Conservation (phyloP, 2,888 invertebrate genomes). For the Rhogogaster chlorosoma region DNA sequence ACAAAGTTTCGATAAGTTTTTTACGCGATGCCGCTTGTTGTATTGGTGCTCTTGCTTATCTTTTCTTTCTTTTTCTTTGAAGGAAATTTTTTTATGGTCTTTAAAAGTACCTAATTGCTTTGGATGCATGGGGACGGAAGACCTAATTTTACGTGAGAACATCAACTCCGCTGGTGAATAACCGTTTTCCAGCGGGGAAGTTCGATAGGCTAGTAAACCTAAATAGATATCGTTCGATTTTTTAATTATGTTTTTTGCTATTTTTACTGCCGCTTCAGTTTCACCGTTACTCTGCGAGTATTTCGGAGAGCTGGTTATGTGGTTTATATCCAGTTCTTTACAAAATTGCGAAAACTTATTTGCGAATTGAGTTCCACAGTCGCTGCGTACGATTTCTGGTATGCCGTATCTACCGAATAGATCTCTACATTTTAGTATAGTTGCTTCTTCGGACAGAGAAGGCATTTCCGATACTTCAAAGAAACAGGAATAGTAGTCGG, state of each 20-base stretch:
- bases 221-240: conserved; percentile 47
- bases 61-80: too few relatives aligned
- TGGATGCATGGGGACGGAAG: too few relatives aligned
- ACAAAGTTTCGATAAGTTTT: too few relatives aligned
- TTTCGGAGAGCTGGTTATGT: not conserved
- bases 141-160: too few relatives aligned
- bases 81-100: too few relatives aligned
- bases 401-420: conserved; percentile 55
- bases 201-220: conserved; percentile 51
- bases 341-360: conserved; percentile 35
- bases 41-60: too few relatives aligned
- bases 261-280: not conserved
- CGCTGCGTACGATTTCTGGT: conserved; percentile 62
- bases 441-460: not conserved
- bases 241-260: conserved; percentile 2
- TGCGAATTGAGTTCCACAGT: conserved; percentile 58
- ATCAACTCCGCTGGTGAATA: too few relatives aligned
- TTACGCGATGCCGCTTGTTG: too few relatives aligned
- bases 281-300: not conserved
- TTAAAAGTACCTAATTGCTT: too few relatives aligned
- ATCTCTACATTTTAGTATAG: conserved; percentile 52
- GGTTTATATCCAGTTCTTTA: not conserved
- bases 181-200: conserved; percentile 50
- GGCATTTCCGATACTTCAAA: conserved; percentile 48
- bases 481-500: conserved; percentile 54